Conservation (phyloP, 2,113 vertebrate species). For the Indicator maculatus region DNA sequence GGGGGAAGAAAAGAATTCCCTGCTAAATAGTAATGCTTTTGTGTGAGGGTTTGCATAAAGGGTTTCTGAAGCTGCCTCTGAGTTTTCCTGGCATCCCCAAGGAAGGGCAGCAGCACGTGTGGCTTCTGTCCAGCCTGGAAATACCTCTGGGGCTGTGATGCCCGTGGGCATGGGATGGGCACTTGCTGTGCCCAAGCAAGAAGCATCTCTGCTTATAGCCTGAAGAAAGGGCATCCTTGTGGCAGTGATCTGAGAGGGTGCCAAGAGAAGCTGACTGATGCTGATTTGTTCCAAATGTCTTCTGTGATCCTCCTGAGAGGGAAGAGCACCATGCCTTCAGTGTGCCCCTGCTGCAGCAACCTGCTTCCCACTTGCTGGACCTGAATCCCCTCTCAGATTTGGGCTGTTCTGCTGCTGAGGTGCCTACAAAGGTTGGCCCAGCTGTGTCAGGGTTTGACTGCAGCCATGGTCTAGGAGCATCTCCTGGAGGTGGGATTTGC, state of each 20-base stretch:
- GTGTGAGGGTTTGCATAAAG: neutral
- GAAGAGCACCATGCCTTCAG: accelerated
- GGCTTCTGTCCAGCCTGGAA: neutral
- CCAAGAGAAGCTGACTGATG: neutral
- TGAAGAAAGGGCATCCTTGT: neutral
- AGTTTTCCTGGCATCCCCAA: neutral
- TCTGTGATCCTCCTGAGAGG: neutral
- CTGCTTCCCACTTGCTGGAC: neutral
- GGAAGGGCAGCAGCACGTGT: accelerated
- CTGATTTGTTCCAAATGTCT: neutral
- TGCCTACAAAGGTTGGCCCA: neutral
- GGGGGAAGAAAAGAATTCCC: neutral
- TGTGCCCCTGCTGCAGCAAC: neutral
- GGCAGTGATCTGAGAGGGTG: neutral
- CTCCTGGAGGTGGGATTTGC: neutral
- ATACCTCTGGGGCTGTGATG: neutral
- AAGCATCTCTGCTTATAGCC: neutral
- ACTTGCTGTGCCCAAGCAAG: neutral
- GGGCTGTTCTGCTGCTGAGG: accelerated
- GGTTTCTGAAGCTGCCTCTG: neutral
- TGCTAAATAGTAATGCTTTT: neutral
- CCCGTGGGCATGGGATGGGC: accelerated
- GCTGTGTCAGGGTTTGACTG: neutral
- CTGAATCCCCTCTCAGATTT: neutral
- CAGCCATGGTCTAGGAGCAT: accelerated